Conservation (phyloP, 2,888 invertebrate genomes). For the Hololepta plana region DNA sequence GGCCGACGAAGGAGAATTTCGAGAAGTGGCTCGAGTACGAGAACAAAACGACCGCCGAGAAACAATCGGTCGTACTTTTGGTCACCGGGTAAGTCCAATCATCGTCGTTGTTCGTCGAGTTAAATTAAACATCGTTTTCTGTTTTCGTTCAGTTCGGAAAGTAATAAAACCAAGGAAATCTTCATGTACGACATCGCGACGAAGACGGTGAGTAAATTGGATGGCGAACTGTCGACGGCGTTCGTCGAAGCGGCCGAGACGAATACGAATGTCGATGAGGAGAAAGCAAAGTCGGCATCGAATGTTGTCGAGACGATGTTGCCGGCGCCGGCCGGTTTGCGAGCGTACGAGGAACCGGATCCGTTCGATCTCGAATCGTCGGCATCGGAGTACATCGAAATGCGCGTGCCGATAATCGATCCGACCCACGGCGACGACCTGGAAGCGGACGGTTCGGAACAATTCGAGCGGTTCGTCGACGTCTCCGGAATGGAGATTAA, state of each 20-base stretch:
- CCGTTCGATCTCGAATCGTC: slow-evolving; percentile 13
- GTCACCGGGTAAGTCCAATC: slow-evolving; percentile 55
- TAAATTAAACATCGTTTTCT: slow-evolving; percentile 5
- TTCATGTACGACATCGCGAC: slow-evolving; percentile 72
- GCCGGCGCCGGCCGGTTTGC: slow-evolving; percentile 13
- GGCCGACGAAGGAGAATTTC: slow-evolving; percentile 61
- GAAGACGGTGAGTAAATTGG: slow-evolving; percentile 55
- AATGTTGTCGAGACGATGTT: slow-evolving; percentile 19
- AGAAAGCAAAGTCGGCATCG: slow-evolving; percentile 11
- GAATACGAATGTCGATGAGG: slow-evolving; percentile 33
- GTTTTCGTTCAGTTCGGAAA: slow-evolving; percentile 10
- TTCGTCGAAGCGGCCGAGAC: slow-evolving; percentile 79
- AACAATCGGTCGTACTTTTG: slow-evolving; percentile 65
- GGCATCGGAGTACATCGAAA: slow-evolving; percentile 16
- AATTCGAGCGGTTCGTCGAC: slow-evolving; percentile 17
- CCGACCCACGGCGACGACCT: slow-evolving; percentile 13
- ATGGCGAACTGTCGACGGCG: slow-evolving; percentile 65
- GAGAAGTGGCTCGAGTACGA: slow-evolving; percentile 65
- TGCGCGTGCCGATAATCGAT: slow-evolving; percentile 16
- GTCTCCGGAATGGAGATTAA: slow-evolving; percentile 13
- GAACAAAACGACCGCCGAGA: slow-evolving; percentile 50
- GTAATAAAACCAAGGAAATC: slow-evolving; percentile 48
- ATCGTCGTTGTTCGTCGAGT: background rate
- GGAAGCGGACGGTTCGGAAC: slow-evolving; percentile 17
- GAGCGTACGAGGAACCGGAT: slow-evolving; percentile 7